phyloP scores from a whole-genome alignment of 2,888 invertebrate genomes.

The Zelleria hepariella region DNA sequence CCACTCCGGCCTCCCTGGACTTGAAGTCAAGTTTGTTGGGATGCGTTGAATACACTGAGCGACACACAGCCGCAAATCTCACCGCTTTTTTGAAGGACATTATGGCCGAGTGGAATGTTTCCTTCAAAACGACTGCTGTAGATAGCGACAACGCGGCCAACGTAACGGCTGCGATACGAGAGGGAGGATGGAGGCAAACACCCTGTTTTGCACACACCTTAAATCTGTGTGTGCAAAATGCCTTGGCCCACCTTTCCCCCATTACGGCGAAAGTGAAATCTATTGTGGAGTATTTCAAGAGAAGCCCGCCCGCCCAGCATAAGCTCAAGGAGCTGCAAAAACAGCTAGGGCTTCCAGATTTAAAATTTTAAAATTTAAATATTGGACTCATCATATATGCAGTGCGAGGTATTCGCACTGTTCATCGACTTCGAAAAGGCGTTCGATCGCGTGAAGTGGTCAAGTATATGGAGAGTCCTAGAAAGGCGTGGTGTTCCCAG shows the following conservation, averaged over 20 bases:
- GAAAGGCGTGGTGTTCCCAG: conserved; percentile 16
- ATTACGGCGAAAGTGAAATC: background rate
- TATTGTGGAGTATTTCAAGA: conserved; percentile 4
- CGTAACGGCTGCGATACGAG: background rate
- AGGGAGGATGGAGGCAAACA: background rate
- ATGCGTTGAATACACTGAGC: background rate
- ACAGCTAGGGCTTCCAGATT: no score
- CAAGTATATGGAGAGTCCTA: no score
- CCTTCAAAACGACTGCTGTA: background rate
- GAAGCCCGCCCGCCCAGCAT: conserved; percentile 2
- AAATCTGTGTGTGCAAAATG: conserved; percentile 4
- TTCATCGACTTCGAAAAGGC: no score
- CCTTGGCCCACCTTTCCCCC: background rate
- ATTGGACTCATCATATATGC: no score
- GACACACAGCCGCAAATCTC: background rate
- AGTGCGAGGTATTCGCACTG: no score
- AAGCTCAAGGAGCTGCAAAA: conserved; percentile 2
- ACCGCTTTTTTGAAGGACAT: background rate
- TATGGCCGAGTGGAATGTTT: background rate
- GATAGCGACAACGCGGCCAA: background rate
- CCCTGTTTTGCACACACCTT: background rate
- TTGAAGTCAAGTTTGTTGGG: background rate
- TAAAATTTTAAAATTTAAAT: no score
- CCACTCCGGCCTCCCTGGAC: background rate
- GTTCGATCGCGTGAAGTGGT: no score